phyloP scores from a whole-genome alignment of 2,797 vertebrate species.

The Myotis vivesi region DNA sequence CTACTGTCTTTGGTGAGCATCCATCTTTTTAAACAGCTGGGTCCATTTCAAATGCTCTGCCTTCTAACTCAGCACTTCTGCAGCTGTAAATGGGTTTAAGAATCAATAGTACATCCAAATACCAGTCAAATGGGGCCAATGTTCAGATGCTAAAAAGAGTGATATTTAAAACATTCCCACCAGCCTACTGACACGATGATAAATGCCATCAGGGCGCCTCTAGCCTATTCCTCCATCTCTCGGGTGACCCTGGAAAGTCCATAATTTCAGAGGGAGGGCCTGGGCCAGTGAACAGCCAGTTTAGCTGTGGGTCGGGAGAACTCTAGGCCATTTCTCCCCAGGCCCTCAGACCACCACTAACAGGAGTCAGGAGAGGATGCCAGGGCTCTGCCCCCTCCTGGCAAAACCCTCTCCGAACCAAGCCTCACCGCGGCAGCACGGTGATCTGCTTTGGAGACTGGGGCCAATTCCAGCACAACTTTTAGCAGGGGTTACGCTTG shows the following conservation, averaged over 20 bases:
- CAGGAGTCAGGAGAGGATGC: not conserved
- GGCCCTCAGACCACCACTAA: not conserved
- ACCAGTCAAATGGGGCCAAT: not conserved
- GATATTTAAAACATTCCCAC: not conserved
- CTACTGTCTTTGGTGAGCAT: conserved; percentile 23
- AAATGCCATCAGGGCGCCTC: not conserved
- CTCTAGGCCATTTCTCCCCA: not conserved
- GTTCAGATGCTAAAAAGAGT: not conserved
- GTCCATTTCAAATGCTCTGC: conserved; percentile 37
- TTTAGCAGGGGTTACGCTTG: not conserved
- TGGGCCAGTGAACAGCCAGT: not conserved
- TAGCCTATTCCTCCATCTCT: not conserved
- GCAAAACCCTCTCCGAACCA: not conserved
- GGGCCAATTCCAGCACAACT: not conserved
- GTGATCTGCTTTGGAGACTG: not conserved
- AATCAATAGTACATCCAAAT: conserved; percentile 22
- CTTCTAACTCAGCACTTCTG: conserved; percentile 41
- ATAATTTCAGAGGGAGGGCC: not conserved
- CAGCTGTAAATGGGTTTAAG: conserved; percentile 43
- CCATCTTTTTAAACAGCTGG: conserved; percentile 53
- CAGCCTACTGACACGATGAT: not conserved
- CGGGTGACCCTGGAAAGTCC: not conserved
- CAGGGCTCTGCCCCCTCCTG: not conserved
- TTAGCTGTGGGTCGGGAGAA: not conserved
- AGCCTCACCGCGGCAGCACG: not conserved